Percentiles rank a stretch among this genome's conserved stretches.
Conservation (phyloP, 2,797 vertebrate genomes). For the Siniperca undulata region DNA sequence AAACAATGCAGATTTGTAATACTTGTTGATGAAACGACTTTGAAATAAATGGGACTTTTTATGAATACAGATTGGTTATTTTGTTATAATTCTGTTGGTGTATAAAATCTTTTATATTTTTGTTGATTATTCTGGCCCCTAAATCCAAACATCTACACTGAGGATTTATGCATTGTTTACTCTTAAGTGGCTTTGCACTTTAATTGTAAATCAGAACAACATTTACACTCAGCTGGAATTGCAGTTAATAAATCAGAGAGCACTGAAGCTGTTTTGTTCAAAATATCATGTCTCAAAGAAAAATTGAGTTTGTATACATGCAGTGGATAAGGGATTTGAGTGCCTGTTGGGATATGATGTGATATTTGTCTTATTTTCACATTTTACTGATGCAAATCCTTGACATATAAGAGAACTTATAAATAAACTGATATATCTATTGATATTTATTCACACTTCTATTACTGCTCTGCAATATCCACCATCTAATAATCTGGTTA, state of each 20-base stretch:
- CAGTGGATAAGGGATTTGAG: not conserved
- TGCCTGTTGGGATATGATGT: not conserved
- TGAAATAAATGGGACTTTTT: constrained; percentile 81
- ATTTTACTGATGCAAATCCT: constrained; percentile 1
- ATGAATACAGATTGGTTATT: constrained; percentile 60
- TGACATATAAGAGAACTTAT: not conserved
- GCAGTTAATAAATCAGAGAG: constrained; percentile 52
- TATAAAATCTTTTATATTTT: constrained; percentile 33
- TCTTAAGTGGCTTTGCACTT: constrained; percentile 25
- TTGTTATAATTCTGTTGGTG: constrained; percentile 42
- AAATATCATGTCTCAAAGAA: constrained; percentile 16
- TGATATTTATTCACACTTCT: too few species aligned
- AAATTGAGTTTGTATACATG: not conserved
- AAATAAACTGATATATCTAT: not conserved
- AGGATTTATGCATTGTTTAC: constrained; percentile 31
- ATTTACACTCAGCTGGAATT: constrained; percentile 48
- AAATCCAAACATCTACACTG: constrained; percentile 24
- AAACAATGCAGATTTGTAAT: constrained; percentile 70
- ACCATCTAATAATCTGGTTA: too few species aligned
- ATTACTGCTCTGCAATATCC: too few species aligned
- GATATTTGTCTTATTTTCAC: not conserved
- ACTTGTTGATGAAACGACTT: constrained; percentile 77
- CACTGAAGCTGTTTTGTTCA: constrained; percentile 54
- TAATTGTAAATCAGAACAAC: constrained; percentile 44
- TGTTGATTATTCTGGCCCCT: constrained; percentile 23